Evolutionary conservation across 2,113 vertebrate species (phyloP).

Genomic region (Equus quagga): DNA sequence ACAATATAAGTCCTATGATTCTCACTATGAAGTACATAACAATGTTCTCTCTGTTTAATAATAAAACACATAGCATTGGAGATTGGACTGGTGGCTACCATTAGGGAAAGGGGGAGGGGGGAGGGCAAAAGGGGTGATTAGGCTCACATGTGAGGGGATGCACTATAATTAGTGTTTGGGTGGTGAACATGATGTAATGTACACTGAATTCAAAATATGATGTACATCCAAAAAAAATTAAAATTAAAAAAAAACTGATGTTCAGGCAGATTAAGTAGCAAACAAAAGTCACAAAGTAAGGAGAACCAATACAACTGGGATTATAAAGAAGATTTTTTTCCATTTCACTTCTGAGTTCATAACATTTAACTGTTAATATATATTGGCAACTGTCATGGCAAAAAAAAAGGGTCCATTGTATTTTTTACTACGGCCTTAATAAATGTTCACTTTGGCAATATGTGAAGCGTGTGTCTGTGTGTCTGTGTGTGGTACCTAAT

Average conservation of each 20-base stretch:
- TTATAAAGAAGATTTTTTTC: neutral
- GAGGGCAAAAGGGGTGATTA: too few species aligned
- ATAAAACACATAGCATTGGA: too few species aligned
- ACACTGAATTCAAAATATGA: too few species aligned
- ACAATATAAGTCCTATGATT: neutral
- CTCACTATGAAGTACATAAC: neutral
- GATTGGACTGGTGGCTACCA: too few species aligned
- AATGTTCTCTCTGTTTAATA: neutral
- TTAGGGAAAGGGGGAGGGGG: too few species aligned
- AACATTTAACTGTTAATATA: conserved; percentile 8
- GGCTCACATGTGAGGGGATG: too few species aligned
- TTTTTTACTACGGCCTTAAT: neutral
- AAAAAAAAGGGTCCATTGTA: neutral
- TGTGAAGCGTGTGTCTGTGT: neutral
- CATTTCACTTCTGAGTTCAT: neutral
- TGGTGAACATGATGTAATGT: too few species aligned
- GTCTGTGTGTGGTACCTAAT: neutral
- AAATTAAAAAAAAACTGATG: neutral
- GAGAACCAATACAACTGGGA: neutral
- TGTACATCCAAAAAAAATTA: too few species aligned
- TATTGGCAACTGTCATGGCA: neutral
- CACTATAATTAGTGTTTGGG: too few species aligned
- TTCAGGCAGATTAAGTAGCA: neutral
- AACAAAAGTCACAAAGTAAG: neutral
- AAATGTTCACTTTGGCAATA: neutral